A percentile compares a stretch with the other conserved stretches of the same genome.
phyloP scores from a whole-genome alignment of 2,797 vertebrate genomes.

The Moxostoma hubbsi region DNA sequence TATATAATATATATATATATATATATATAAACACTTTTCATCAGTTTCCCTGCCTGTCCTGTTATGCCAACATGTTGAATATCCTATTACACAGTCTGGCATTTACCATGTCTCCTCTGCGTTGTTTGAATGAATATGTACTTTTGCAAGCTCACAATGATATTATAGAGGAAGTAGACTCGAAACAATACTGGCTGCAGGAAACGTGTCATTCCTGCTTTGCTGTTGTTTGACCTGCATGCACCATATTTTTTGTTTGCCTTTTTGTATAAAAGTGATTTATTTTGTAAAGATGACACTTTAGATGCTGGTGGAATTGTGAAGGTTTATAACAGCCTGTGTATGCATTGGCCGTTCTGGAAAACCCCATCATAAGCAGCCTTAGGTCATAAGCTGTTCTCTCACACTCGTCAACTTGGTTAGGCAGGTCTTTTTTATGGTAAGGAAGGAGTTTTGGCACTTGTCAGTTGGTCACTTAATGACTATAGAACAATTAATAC shows the following conservation, averaged over 20 bases:
- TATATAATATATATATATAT: no score
- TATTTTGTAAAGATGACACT: constrained; percentile 47
- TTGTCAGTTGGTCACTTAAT: no score
- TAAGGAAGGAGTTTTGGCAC: no score
- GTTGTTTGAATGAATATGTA: constrained; percentile 62
- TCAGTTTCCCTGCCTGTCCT: constrained; percentile 49
- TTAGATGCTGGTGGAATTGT: constrained; percentile 47
- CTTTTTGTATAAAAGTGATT: constrained; percentile 55
- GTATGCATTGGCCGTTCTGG: background rate
- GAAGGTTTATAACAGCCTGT: constrained; percentile 44
- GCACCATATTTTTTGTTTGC: constrained; percentile 32
- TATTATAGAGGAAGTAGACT: constrained; percentile 39
- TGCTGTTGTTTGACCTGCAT: constrained; percentile 42
- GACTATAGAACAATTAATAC: background rate
- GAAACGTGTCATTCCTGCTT: constrained; percentile 39
- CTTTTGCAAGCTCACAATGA: constrained; percentile 56
- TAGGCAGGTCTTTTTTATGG: no score
- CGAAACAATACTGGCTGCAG: constrained; percentile 44
- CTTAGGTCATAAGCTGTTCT: no score
- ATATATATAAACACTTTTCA: constrained; percentile 57
- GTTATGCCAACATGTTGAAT: constrained; percentile 57
- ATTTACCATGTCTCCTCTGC: constrained; percentile 38
- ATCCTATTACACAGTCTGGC: constrained; percentile 62
- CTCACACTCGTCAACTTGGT: no score
- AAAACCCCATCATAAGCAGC: no score